A percentile compares a stretch with the other conserved stretches of the same genome.
phyloP scores from a whole-genome alignment of 2,113 vertebrate species.

The Alosa alosa region DNA sequence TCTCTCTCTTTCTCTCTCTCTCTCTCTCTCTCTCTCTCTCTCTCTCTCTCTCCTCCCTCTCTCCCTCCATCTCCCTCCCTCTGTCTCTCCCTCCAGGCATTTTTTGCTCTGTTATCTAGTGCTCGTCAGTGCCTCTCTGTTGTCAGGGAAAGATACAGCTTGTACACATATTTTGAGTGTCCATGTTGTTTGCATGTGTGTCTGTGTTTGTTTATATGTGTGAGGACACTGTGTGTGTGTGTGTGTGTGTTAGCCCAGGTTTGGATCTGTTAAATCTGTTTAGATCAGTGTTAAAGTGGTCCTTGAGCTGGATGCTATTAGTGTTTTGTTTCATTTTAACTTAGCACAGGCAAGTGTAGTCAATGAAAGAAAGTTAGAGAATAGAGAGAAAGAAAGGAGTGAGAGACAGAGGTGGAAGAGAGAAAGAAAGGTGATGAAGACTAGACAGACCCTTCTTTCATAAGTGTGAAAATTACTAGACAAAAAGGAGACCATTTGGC shows the following conservation, averaged over 20 bases:
- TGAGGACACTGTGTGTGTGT: background rate
- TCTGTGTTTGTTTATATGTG: background rate
- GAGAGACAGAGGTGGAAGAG: background rate
- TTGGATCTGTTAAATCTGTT: background rate
- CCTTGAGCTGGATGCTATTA: background rate
- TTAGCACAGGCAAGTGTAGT: background rate
- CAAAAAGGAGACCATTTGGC: background rate
- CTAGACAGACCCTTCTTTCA: background rate
- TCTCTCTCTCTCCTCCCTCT: too few species aligned
- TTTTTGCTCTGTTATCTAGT: background rate
- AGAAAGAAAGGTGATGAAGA: background rate
- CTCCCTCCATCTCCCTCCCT: too few species aligned
- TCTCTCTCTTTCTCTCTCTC: background rate
- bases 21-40: background rate
- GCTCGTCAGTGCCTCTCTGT: background rate
- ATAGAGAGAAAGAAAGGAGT: background rate
- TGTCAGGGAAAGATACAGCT: background rate
- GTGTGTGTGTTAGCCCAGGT: background rate
- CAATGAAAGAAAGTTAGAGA: constrained; percentile 24
- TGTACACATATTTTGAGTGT: background rate
- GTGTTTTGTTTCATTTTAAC: background rate
- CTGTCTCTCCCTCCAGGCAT: background rate
- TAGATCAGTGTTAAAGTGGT: background rate
- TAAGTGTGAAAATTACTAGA: background rate
- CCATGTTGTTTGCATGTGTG: background rate